A percentile compares a stretch with the other conserved stretches of the same genome.
Evolutionary conservation across 2,888 invertebrate species (phyloP).

Genomic region (Acleris sparsana): DNA sequence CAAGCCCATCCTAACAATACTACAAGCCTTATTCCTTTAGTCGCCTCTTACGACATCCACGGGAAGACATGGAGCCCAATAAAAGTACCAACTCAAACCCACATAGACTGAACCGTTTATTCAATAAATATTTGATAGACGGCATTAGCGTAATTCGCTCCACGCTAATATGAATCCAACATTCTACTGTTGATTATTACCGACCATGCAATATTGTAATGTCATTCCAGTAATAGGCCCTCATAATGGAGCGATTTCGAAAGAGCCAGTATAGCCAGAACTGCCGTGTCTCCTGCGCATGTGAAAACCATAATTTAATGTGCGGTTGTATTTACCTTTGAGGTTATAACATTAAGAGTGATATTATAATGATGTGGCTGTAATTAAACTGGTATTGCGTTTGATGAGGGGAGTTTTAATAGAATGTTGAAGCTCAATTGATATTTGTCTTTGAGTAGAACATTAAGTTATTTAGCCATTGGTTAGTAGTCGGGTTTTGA

Average conservation of each 20-base stretch:
- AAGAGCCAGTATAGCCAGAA: conserved; percentile 49
- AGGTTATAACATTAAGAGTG: fast-evolving
- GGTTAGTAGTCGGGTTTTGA: conserved; percentile 70
- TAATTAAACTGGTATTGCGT: conserved; percentile 38
- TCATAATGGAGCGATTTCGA: conserved; percentile 66
- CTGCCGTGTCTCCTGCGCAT: conserved; percentile 46
- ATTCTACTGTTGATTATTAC: conserved; percentile 29
- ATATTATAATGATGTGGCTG: conserved; percentile 20
- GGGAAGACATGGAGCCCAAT: too few relatives aligned
- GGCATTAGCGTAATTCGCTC: conserved; percentile 30
- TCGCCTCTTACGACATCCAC: too few relatives aligned
- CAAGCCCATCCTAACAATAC: too few relatives aligned
- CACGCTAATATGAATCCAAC: conserved; percentile 26
- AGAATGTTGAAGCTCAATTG: conserved; percentile 45
- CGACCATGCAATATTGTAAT: conserved; percentile 50
- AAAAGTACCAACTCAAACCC: too few relatives aligned
- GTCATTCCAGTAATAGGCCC: conserved; percentile 69
- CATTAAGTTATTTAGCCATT: conserved; percentile 76
- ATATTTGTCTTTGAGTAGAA: conserved; percentile 48
- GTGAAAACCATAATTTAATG: conserved; percentile 42
- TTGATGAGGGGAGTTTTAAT: conserved; percentile 48
- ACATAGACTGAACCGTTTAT: conserved; percentile 3
- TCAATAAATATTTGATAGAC: conserved; percentile 31
- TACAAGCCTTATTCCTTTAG: too few relatives aligned
- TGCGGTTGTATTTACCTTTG: conserved; percentile 33